Base-by-base conservation (phyloP, 2,113 vertebrate species). In the Pterocles burchelli region DNA sequence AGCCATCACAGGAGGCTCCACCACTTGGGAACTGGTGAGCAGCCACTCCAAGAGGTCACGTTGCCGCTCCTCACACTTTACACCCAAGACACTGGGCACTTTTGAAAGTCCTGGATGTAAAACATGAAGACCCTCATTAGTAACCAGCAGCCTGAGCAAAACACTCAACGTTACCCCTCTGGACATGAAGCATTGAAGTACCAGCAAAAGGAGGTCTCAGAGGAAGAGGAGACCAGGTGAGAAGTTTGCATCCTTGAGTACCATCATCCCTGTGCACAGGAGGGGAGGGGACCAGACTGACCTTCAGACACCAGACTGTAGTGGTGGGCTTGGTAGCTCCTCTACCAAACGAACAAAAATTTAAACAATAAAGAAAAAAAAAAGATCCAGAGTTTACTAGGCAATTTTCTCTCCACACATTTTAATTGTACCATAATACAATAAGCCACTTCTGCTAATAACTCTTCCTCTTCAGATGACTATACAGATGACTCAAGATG, bases 201-300 rank as follows among this genome's bases (percentile, higher is more conserved):
- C 10, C 15, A 57, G 33, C 21, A 85, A 62, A 75, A 89, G 24
- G 24, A 80, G 52, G 14, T 52, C 46, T 31, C 29, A 52, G 33
- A 79, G 18, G 62, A 88, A 75, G 33, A 45, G 14, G 19, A 80
- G 43, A 71, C 2, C 20, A 31, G 31, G 59, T 38, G 36, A 76
- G 41, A 72, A 61, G 24, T 58, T 83, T 72, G 41, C 52, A 59
- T 18, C 31, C 34, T 67, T 72, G 67, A 13, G 31, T 45, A 76
- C 33, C 43, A 8, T 71, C 15, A 3, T 5, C 16, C 48, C 33
- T 3, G 0, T 1, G 24, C 31, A 21, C 3, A 14, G 91, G 21
- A 76, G 33, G 9, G 29, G 9, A 62, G 18, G 14, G 14, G 21
- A 9, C 43, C 57, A 51, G 7, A 17, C 33, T 46, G 43, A 65